Percentiles rank a stretch among this genome's conserved stretches.
Evolutionary conservation across 1,140 invertebrate species (phyloP).

Genomic region (Drosophila takahashii): DNA sequence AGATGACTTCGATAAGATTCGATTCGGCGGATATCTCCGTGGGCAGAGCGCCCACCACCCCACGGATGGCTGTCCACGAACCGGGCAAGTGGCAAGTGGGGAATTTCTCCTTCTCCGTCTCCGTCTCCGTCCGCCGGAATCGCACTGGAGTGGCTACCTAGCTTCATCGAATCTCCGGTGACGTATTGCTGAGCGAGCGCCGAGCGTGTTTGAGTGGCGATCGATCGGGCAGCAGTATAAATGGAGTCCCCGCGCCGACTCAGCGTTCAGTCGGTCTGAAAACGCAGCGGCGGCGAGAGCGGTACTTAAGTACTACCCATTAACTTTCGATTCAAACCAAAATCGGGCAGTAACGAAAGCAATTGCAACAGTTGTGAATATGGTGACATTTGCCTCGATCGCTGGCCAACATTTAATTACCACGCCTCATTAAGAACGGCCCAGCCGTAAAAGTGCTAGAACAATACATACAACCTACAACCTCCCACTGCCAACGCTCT

Average conservation of each 20-base stretch:
- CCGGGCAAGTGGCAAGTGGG: conserved; percentile 38
- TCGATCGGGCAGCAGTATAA: conserved; percentile 63
- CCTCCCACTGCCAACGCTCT: neutral
- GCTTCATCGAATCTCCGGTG: neutral
- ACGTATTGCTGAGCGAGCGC: neutral
- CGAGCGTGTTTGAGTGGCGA: conserved; percentile 66
- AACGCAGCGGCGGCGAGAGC: conserved; percentile 55
- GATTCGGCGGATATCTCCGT: conserved; percentile 38
- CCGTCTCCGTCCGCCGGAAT: neutral
- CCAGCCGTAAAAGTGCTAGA: conserved; percentile 25
- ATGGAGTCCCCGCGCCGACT: conserved; percentile 65
- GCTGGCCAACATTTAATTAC: conserved; percentile 38
- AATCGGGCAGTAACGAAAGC: conserved; percentile 29
- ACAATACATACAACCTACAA: neutral
- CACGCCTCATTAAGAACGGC: conserved; percentile 57
- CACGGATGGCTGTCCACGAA: conserved; percentile 55
- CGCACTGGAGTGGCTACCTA: neutral
- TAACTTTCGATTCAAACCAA: neutral
- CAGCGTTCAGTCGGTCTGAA: conserved; percentile 71
- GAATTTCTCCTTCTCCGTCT: conserved; percentile 26
- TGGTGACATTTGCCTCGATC: conserved; percentile 46
- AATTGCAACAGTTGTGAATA: conserved; percentile 52
- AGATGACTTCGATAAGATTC: conserved; percentile 70
- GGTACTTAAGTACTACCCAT: neutral
- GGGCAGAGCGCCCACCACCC: conserved; percentile 12